Percentiles rank a stretch among this genome's conserved stretches.
Conservation (phyloP, 2,888 invertebrate genomes). For the Achlya flavicornis region DNA sequence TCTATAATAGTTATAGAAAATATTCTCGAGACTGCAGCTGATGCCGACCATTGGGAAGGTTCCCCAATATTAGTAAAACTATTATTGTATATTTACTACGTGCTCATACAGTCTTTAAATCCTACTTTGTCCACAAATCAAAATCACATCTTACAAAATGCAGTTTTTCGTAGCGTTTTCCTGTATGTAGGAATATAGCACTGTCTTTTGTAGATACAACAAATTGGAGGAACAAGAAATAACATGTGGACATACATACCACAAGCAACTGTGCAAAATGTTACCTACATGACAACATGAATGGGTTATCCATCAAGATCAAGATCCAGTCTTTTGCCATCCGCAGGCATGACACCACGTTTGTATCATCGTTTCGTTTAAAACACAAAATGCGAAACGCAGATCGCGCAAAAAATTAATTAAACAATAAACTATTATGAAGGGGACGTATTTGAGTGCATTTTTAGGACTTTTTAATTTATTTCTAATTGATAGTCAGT, state of each 20-base stretch:
- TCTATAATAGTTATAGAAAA: no score
- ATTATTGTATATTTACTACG: no score
- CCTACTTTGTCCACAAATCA: neutral
- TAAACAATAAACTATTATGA: slow-evolving; percentile 33
- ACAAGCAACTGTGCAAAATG: neutral
- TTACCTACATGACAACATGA: neutral
- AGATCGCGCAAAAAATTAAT: slow-evolving; percentile 27
- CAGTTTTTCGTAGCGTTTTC: neutral
- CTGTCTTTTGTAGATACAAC: neutral
- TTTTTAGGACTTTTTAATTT: slow-evolving; percentile 43
- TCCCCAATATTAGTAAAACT: no score
- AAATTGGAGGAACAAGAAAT: neutral
- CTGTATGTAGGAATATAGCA: slow-evolving; percentile 4
- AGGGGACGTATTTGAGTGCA: slow-evolving; percentile 42
- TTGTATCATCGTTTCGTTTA: slow-evolving; percentile 19
- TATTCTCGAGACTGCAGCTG: no score
- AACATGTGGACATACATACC: slow-evolving; percentile 1
- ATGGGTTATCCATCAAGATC: slow-evolving; percentile 3
- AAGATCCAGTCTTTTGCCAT: slow-evolving; percentile 43
- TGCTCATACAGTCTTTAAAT: neutral
- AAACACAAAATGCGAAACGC: slow-evolving; percentile 32
- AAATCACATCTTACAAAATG: neutral
- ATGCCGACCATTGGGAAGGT: no score
- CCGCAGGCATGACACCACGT: slow-evolving; percentile 45
- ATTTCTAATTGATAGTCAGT: slow-evolving; percentile 44